Evolutionary conservation across 2,797 vertebrate species (phyloP).

Genomic region (Nyctalus aviator): DNA sequence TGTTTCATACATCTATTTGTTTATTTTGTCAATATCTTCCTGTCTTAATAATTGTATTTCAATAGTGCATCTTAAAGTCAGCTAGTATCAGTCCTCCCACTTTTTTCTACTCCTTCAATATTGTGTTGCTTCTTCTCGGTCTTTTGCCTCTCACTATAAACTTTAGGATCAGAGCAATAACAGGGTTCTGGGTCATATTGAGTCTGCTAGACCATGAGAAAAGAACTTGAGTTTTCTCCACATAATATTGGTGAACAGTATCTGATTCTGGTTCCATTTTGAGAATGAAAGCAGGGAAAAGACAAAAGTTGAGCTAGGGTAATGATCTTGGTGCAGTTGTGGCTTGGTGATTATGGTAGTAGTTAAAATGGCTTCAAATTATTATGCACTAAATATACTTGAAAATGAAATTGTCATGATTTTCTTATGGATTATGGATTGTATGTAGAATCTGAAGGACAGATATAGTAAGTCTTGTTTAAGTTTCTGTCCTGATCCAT

Average conservation of each 20-base stretch:
- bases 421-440: background rate
- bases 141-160: too few relatives aligned
- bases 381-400: background rate
- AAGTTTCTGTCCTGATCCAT: background rate
- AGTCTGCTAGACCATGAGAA: background rate
- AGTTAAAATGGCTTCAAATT: background rate
- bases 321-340: background rate
- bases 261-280: background rate
- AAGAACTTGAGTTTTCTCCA: background rate
- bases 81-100: too few relatives aligned
- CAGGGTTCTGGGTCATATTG: background rate
- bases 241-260: background rate
- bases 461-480: background rate
- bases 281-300: background rate
- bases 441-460: background rate
- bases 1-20: too few relatives aligned
- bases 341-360: background rate
- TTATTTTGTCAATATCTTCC: too few relatives aligned
- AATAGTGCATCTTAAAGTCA: too few relatives aligned
- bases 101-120: too few relatives aligned
- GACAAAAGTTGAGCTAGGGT: background rate
- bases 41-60: too few relatives aligned
- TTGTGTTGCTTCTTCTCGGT: too few relatives aligned
- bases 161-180: background rate
- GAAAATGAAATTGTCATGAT: background rate